Evolutionary conservation across 2,113 vertebrate genomes (phyloP).

Genomic region (Malurus elegans): DNA sequence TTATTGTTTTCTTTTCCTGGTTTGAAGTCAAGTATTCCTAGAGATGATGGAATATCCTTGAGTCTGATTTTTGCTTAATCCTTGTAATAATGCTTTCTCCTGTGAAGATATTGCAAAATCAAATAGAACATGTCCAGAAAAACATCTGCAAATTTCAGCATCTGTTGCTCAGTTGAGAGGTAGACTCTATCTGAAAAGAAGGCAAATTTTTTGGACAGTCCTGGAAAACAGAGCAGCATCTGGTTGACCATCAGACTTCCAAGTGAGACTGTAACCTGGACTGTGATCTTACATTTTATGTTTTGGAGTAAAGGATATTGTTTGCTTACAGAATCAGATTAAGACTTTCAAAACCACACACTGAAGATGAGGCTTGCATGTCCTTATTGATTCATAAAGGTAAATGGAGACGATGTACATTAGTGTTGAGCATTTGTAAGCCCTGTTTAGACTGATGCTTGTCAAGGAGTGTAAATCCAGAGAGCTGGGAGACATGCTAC

Average conservation of each 20-base stretch:
- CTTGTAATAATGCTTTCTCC: background rate
- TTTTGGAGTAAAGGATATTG: background rate
- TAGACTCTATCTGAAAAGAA: background rate
- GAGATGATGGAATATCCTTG: background rate
- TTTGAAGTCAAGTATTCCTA: background rate
- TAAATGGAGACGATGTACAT: background rate
- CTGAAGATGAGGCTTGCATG: background rate
- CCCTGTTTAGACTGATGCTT: background rate
- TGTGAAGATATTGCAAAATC: background rate
- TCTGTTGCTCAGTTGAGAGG: background rate
- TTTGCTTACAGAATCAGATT: background rate
- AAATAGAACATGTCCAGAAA: background rate
- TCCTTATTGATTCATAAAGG: background rate
- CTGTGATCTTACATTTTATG: background rate
- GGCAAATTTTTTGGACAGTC: background rate
- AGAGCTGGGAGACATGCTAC: background rate
- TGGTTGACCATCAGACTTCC: background rate
- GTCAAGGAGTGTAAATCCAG: background rate
- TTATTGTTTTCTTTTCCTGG: background rate
- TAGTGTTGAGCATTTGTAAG: background rate
- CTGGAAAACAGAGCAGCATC: background rate
- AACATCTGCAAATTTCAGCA: fast-evolving
- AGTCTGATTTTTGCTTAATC: background rate
- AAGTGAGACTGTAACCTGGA: background rate
- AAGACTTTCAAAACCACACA: background rate